Evolutionary conservation across 2,888 invertebrate species (phyloP).

Genomic region (Agrotis exclamationis): DNA sequence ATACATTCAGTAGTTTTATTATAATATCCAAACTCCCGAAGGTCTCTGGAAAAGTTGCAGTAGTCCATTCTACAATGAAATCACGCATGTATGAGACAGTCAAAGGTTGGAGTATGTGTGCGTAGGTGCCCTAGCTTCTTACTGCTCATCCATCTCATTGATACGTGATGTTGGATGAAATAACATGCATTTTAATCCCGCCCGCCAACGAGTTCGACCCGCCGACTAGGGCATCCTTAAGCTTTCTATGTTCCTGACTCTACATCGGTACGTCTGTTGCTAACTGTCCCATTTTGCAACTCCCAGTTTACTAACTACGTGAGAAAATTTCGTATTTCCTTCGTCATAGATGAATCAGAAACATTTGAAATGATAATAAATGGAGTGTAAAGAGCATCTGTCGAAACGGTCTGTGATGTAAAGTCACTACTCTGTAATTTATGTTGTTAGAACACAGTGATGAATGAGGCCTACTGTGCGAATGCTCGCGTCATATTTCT

Average conservation of each 20-base stretch:
- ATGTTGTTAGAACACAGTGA: constrained; percentile 44
- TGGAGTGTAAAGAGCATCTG: constrained; percentile 41
- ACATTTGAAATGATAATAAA: constrained; percentile 43
- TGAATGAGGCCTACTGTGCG: constrained; percentile 53
- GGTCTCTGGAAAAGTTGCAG: too few relatives aligned
- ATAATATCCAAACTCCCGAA: too few relatives aligned
- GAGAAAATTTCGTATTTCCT: constrained; percentile 38
- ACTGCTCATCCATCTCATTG: too few relatives aligned
- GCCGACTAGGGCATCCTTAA: too few relatives aligned
- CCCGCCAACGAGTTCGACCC: too few relatives aligned
- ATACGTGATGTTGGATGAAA: too few relatives aligned
- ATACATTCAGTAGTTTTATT: too few relatives aligned
- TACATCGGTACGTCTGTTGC: neutral
- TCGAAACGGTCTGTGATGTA: constrained; percentile 35
- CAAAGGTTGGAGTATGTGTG: too few relatives aligned
- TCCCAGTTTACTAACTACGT: constrained; percentile 21
- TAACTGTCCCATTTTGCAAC: constrained; percentile 12
- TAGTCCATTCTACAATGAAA: too few relatives aligned
- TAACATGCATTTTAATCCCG: too few relatives aligned
- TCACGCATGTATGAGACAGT: too few relatives aligned
- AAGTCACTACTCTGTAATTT: constrained; percentile 47
- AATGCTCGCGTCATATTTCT: constrained; percentile 27
- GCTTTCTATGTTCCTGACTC: neutral
- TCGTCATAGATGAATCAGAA: constrained; percentile 43
- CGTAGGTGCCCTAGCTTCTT: too few relatives aligned